Percentiles rank a stretch among this genome's conserved stretches.
These are phyloP conservation scores for Macquaria ambigua DNA, from an alignment of 2,113 vertebrate genomes.

Conservation along the genomic window DNA sequence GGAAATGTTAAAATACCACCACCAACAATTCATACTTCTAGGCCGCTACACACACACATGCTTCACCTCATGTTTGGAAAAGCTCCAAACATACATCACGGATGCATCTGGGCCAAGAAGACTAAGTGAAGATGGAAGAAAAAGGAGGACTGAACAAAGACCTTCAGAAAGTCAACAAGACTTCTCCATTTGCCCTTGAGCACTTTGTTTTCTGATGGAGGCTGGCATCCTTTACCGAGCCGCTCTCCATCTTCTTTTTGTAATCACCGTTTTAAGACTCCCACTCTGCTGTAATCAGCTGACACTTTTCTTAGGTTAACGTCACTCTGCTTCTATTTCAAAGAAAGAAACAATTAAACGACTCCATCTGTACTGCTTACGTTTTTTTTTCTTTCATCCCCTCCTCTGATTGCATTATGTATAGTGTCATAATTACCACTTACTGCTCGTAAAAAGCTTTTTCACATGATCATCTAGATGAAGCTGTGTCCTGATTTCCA, in stretches of 20 bases:
- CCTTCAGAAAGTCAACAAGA: slow-evolving; percentile 58
- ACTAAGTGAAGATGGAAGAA: slow-evolving; percentile 58
- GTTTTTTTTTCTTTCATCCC: background rate
- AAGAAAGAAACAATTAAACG: slow-evolving; percentile 65
- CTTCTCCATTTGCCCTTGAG: slow-evolving; percentile 65
- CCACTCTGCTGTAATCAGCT: slow-evolving; percentile 64
- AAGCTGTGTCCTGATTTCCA: slow-evolving; percentile 32
- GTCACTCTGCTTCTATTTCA: slow-evolving; percentile 45
- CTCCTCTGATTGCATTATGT: slow-evolving; percentile 49
- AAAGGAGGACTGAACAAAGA: slow-evolving; percentile 73
- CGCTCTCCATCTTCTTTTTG: slow-evolving; percentile 27
- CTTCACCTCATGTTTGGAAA: slow-evolving; percentile 47
- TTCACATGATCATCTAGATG: slow-evolving; percentile 20
- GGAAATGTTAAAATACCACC: slow-evolving; percentile 57
- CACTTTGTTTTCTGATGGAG: slow-evolving; percentile 61
- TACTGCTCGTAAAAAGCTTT: slow-evolving; percentile 34
- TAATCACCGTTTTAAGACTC: slow-evolving; percentile 56
- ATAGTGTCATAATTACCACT: slow-evolving; percentile 61
- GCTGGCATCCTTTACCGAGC: slow-evolving; percentile 34
- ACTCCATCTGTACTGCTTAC: slow-evolving; percentile 46
- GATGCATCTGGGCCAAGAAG: slow-evolving; percentile 71
- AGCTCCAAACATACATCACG: slow-evolving; percentile 61
- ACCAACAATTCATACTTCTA: slow-evolving; percentile 35
- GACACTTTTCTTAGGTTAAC: slow-evolving; percentile 36
- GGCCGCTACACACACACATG: slow-evolving; percentile 29